These are phyloP conservation scores for Brachyalestes nurse DNA, from an alignment of 2,797 vertebrate genomes.

Conservation along the genomic window DNA sequence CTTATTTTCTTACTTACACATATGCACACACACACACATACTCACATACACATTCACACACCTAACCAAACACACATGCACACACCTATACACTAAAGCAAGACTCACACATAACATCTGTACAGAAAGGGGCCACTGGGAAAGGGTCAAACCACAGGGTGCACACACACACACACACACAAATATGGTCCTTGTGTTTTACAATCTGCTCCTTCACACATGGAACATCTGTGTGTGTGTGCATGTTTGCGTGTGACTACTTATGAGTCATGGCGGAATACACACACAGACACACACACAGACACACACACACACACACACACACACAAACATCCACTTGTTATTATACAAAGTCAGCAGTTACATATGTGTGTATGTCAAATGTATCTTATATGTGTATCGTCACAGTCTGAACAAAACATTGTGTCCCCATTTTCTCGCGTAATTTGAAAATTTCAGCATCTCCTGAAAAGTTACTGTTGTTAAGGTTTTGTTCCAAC, in stretches of 20 bases:
- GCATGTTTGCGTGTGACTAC: conserved; percentile 12
- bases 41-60: conserved; percentile 21
- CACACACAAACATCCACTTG: neutral
- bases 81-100: neutral
- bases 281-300: neutral
- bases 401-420: too few species aligned
- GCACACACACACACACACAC: conserved; percentile 2
- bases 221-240: conserved; percentile 44
- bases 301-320: conserved; percentile 9
- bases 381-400: too few species aligned
- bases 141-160: neutral
- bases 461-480: too few species aligned
- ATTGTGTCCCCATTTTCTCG: neutral
- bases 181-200: neutral
- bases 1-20: conserved; percentile 6
- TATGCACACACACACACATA: conserved; percentile 20
- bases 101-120: neutral
- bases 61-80: neutral
- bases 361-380: neutral
- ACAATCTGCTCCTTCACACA: conserved; percentile 8
- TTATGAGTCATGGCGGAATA: conserved; percentile 39
- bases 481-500: too few species aligned
- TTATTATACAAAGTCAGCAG: neutral
- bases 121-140: conserved; percentile 12
- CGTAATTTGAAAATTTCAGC: too few species aligned